Conservation (phyloP, 2,888 invertebrate genomes). For the Rotaria macrura region DNA sequence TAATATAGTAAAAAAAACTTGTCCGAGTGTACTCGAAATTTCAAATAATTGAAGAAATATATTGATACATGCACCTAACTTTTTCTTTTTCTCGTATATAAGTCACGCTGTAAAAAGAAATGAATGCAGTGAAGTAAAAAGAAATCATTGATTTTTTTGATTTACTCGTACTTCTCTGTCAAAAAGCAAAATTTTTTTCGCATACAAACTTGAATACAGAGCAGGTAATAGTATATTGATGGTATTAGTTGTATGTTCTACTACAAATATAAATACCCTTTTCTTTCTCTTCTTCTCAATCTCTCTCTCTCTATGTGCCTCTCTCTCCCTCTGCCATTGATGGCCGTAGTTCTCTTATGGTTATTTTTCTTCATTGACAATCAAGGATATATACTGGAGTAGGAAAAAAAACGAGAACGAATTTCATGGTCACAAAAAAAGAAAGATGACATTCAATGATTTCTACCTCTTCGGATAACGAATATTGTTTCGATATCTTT, state of each 20-base stretch:
- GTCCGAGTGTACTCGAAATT: not conserved
- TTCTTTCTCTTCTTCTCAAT: not conserved
- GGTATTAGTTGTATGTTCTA: not conserved
- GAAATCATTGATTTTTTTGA: not conserved
- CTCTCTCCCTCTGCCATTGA: not conserved
- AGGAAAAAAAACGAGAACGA: not conserved
- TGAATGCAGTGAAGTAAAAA: not conserved
- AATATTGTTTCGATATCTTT: constrained; percentile 74
- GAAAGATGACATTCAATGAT: not conserved
- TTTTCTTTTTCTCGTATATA: not conserved
- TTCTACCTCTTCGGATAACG: constrained; percentile 64
- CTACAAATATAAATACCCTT: not conserved
- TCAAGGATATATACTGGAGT: not conserved
- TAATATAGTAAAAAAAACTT: not conserved
- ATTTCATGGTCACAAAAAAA: not conserved
- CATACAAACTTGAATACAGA: not conserved
- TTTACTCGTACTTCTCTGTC: not conserved
- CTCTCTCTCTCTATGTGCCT: not conserved
- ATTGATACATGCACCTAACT: not conserved
- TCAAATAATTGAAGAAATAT: no score
- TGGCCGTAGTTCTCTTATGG: not conserved
- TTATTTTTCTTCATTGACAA: not conserved
- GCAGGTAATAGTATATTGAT: not conserved
- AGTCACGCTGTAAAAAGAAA: not conserved
- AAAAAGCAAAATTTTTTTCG: not conserved